These are phyloP conservation scores for Subacronicta megacephala DNA, from an alignment of 2,888 invertebrate genomes.

Conservation along the genomic window DNA sequence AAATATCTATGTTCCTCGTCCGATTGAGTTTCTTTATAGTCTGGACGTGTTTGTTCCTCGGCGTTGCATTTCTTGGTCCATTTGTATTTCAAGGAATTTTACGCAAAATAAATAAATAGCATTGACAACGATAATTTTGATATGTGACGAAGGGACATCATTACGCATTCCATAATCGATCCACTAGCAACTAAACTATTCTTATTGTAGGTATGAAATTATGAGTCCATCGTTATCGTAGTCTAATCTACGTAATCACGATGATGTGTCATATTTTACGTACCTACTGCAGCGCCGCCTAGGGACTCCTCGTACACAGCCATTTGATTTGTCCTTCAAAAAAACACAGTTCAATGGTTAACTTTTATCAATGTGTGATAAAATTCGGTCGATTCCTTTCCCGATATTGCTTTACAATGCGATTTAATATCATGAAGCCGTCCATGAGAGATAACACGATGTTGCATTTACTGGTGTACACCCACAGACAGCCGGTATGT, in stretches of 20 bases:
- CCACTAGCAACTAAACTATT: not conserved
- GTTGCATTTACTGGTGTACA: no score
- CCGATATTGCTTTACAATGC: no score
- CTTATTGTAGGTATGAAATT: not conserved
- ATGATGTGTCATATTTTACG: slow-evolving; percentile 26
- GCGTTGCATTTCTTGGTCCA: slow-evolving; percentile 21
- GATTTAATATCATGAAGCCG: no score
- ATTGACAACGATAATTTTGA: no score
- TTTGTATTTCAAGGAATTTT: slow-evolving; percentile 38
- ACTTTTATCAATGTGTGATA: not conserved
- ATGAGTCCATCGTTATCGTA: not conserved
- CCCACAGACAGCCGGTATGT: no score
- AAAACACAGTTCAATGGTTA: slow-evolving; percentile 49
- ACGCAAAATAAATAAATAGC: no score
- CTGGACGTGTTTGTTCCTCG: slow-evolving; percentile 14
- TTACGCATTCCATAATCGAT: slow-evolving; percentile 1
- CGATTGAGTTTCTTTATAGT: slow-evolving; percentile 18
- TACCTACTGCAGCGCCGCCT: slow-evolving; percentile 71
- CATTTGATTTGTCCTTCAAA: slow-evolving; percentile 82
- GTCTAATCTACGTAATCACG: slow-evolving; percentile 9
- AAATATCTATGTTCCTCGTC: not conserved
- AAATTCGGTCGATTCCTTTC: no score
- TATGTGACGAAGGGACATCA: not conserved
- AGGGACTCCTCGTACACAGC: slow-evolving; percentile 73
- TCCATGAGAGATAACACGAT: no score